Conservation (phyloP, 2,888 invertebrate genomes). For the Myopa testacea region DNA sequence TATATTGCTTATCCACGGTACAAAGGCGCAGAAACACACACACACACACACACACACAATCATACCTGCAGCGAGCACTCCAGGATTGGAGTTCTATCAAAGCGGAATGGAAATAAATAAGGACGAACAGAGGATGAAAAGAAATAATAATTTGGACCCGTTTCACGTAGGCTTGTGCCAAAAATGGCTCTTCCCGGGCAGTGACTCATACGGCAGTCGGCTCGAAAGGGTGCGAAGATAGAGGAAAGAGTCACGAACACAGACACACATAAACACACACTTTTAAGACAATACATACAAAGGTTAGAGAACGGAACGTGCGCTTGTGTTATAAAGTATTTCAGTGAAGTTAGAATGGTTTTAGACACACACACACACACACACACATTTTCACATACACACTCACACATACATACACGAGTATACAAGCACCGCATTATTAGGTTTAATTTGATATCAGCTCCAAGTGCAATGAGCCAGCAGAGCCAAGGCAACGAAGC, state of each 20-base stretch:
- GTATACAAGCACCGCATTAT: constrained; percentile 29
- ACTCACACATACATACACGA: constrained; percentile 2
- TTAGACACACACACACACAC: not conserved
- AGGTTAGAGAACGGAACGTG: not conserved
- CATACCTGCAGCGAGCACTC: not conserved
- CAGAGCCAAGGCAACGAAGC: constrained; percentile 15
- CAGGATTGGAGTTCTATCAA: not conserved
- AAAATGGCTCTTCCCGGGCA: constrained; percentile 49
- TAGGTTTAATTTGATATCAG: constrained; percentile 36
- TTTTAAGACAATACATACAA: not conserved
- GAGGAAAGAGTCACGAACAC: not conserved
- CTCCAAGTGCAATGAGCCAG: constrained; percentile 23
- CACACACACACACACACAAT: not conserved
- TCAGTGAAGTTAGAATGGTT: not conserved
- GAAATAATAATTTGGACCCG: constrained; percentile 56
- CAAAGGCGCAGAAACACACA: not conserved
- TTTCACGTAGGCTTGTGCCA: constrained; percentile 64
- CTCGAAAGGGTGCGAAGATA: not conserved
- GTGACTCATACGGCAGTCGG: constrained; percentile 18
- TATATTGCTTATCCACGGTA: constrained; percentile 24
- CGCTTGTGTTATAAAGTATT: not conserved
- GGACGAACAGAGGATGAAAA: not conserved
- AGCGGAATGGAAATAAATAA: not conserved
- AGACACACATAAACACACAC: not conserved
- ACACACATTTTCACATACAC: not conserved